Conservation (phyloP, 2,888 invertebrate species). For the Alentia gelatinosa region DNA sequence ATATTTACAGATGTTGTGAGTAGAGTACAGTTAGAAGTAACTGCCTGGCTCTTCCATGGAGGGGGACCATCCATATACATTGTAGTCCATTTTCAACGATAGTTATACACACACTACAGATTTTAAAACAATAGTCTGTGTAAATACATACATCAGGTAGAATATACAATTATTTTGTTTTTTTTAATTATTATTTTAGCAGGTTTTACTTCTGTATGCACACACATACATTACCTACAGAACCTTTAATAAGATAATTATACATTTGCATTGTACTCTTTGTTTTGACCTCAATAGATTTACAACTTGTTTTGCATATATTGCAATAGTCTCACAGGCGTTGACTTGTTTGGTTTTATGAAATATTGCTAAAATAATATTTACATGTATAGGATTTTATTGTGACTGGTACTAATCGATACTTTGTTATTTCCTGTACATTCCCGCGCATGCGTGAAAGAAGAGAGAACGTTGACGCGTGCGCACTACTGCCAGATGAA, state of each 20-base stretch:
- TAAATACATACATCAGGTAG: conserved; percentile 14
- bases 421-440: conserved; percentile 53
- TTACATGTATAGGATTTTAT: conserved; percentile 45
- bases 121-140: background rate
- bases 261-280: conserved; percentile 6
- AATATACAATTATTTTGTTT: background rate
- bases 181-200: conserved; percentile 40
- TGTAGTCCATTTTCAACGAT: background rate
- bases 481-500: conserved; percentile 48
- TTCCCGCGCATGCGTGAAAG: conserved; percentile 35
- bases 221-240: background rate
- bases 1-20: conserved; percentile 39
- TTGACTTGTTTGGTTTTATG: conserved; percentile 23
- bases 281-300: conserved; percentile 3
- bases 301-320: background rate
- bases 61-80: background rate
- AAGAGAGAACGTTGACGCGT: background rate
- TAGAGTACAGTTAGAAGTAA: background rate
- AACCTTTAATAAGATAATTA: conserved; percentile 14
- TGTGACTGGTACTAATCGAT: conserved; percentile 14
- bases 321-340: background rate
- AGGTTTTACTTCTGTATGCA: conserved; percentile 31
- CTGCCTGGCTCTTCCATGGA: background rate
- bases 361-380: conserved; percentile 36
- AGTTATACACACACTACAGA: background rate